Percentiles rank a stretch among this genome's conserved stretches.
These are phyloP conservation scores for Plutomurus gul DNA, from an alignment of 1,140 invertebrate species.

Conservation along the genomic window DNA sequence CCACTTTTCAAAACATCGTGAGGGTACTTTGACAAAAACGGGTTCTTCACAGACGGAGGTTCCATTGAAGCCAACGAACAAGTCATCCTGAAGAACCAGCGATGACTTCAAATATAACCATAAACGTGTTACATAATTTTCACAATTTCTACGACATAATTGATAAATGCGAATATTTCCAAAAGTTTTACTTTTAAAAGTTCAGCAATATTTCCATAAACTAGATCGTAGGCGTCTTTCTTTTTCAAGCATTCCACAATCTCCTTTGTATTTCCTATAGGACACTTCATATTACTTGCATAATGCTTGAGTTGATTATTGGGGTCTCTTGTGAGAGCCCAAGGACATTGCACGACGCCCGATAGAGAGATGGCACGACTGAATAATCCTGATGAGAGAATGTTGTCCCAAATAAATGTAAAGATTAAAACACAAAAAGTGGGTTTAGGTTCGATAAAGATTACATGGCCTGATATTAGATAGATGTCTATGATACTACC, in stretches of 20 bases:
- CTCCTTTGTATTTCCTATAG: not conserved
- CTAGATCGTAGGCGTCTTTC: not conserved
- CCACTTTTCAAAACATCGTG: constrained; percentile 39
- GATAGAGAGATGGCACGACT: not conserved
- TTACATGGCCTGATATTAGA: too few species aligned
- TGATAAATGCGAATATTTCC: not conserved
- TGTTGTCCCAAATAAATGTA: too few species aligned
- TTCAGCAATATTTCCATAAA: not conserved
- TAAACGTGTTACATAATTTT: not conserved
- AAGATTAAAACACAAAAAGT: too few species aligned
- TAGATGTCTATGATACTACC: too few species aligned
- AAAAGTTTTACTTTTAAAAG: not conserved
- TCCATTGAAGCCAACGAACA: not conserved
- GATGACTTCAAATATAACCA: not conserved
- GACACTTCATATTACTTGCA: not conserved
- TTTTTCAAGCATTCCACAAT: constrained; percentile 22
- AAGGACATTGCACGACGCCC: constrained; percentile 12
- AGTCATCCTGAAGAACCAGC: not conserved
- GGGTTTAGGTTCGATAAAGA: too few species aligned
- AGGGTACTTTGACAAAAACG: constrained; percentile 45
- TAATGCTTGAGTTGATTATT: not conserved
- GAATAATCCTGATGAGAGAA: constrained; percentile 18
- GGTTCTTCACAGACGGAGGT: not conserved
- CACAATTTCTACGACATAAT: not conserved
- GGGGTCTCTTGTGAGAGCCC: constrained; percentile 15